Percentiles rank a stretch among this genome's conserved stretches.
phyloP scores from a whole-genome alignment of 2,888 invertebrate species.

The Drosophila atripex region DNA sequence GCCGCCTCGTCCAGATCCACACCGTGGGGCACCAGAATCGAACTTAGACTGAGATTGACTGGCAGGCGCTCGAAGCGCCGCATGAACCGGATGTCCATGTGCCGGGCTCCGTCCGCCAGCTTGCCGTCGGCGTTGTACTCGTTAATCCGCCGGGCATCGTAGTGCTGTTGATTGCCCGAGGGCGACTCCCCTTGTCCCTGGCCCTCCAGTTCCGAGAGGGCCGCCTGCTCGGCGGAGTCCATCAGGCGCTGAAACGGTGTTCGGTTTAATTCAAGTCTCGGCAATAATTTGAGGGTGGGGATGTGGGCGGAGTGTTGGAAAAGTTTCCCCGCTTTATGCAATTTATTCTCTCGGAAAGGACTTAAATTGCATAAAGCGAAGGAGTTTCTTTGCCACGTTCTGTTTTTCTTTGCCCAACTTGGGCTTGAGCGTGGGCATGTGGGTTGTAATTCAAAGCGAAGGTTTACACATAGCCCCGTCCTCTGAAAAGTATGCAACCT shows the following conservation, averaged over 20 bases:
- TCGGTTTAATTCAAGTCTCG: constrained; percentile 7
- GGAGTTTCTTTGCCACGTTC: constrained; percentile 51
- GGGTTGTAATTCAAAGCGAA: constrained; percentile 44
- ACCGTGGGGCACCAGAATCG: constrained; percentile 91
- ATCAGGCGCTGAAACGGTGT: constrained; percentile 89
- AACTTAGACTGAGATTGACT: constrained; percentile 93
- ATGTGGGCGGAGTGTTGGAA: constrained; percentile 44
- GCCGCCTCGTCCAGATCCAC: constrained; percentile 85
- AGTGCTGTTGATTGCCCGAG: constrained; percentile 85
- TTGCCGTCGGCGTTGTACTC: constrained; percentile 91
- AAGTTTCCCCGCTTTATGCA: constrained; percentile 65
- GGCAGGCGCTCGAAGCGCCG: constrained; percentile 94
- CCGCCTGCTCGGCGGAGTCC: constrained; percentile 95
- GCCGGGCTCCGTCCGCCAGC: constrained; percentile 88
- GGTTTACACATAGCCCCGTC: not conserved
- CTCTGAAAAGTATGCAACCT: constrained; percentile 23
- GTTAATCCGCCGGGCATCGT: constrained; percentile 92
- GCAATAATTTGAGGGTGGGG: constrained; percentile 51
- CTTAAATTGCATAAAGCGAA: constrained; percentile 72
- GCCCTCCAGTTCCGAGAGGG: constrained; percentile 87
- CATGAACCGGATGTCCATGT: constrained; percentile 90
- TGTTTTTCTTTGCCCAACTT: constrained; percentile 40
- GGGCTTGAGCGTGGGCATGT: constrained; percentile 16
- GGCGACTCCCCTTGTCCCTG: constrained; percentile 66
- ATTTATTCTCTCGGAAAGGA: constrained; percentile 65